Conservation (phyloP, 2,113 vertebrate species). For the Anser cygnoides region DNA sequence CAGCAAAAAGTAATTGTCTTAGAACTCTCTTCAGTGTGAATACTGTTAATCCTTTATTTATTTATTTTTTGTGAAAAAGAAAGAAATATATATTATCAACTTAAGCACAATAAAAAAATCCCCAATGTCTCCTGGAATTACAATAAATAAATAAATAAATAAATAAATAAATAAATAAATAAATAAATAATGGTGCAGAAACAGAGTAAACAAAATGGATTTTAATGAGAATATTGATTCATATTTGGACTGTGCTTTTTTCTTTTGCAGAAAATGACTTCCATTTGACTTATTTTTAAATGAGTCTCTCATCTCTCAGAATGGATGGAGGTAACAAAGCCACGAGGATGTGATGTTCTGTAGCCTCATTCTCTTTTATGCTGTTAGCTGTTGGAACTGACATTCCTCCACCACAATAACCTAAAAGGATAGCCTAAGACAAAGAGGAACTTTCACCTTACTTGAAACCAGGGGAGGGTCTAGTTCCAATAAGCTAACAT, state of each 20-base stretch:
- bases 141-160: no score
- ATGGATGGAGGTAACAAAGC: neutral
- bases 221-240: neutral
- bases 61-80: neutral
- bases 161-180: no score
- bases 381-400: neutral
- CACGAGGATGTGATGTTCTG: neutral
- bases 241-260: neutral
- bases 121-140: neutral
- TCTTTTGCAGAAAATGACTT: neutral
- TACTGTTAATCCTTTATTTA: neutral
- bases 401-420: neutral
- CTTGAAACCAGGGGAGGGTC: neutral
- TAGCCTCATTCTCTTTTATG: neutral
- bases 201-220: neutral
- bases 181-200: neutral
- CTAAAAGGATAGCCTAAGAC: neutral
- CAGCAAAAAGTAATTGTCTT: neutral
- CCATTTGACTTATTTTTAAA: neutral
- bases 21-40: neutral
- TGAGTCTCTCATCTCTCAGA: neutral
- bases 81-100: rapidly evolving
- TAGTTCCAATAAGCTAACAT: neutral
- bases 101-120: neutral
- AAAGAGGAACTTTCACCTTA: neutral